Evolutionary conservation across 2,113 vertebrate species (phyloP).

Genomic region (Glareola pratincola): DNA sequence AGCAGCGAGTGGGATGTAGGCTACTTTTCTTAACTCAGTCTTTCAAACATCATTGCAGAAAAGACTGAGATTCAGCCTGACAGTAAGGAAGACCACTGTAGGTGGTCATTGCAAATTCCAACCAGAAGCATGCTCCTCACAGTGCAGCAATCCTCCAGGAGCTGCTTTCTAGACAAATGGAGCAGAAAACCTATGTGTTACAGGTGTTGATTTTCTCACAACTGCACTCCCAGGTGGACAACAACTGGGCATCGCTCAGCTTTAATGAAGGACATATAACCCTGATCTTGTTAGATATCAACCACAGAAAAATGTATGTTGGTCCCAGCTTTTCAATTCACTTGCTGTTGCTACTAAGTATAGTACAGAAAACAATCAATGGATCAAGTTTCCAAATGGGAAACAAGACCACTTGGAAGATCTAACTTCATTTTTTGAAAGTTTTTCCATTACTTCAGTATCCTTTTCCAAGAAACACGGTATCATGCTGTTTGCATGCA

Average conservation of each 20-base stretch:
- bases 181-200: neutral
- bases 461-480: neutral
- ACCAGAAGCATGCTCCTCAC: neutral
- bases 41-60: neutral
- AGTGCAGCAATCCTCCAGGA: neutral
- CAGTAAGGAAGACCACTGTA: neutral
- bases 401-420: neutral
- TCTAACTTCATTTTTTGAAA: neutral
- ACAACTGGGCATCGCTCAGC: neutral
- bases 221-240: neutral
- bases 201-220: neutral
- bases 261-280: neutral
- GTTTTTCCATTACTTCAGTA: neutral
- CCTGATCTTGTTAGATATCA: constrained; percentile 39
- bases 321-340: neutral
- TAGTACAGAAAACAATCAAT: neutral
- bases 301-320: neutral
- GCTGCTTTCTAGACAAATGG: neutral
- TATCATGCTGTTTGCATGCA: neutral
- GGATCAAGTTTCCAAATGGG: constrained; percentile 5
- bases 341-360: neutral
- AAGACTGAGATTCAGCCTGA: neutral
- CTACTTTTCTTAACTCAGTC: neutral
- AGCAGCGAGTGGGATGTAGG: neutral
- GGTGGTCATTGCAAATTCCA: neutral